Evolutionary conservation across 2,113 vertebrate genomes (phyloP).

Genomic region (Takifugu flavidus): DNA sequence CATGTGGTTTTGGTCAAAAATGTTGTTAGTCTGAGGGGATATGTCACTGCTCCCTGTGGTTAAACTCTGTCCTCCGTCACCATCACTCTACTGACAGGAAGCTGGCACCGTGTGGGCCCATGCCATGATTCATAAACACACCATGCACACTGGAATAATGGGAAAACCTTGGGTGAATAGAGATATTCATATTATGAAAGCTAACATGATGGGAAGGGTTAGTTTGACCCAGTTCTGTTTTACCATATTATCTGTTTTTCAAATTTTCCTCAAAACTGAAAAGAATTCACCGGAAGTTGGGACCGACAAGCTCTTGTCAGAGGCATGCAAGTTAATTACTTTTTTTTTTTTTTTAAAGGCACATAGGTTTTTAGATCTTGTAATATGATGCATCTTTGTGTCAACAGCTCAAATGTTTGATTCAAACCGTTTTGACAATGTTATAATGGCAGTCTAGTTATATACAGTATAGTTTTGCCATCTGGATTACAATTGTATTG

Average conservation of each 20-base stretch:
- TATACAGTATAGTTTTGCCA: no score
- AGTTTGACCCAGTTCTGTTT: background rate
- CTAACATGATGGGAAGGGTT: background rate
- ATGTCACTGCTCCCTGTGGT: slow-evolving; percentile 22
- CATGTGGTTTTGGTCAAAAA: slow-evolving; percentile 18
- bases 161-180: slow-evolving; percentile 2
- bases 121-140: slow-evolving; percentile 29
- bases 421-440: no score
- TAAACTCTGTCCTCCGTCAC: slow-evolving; percentile 10
- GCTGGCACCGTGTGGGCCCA: slow-evolving; percentile 22
- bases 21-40: slow-evolving; percentile 26
- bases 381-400: no score
- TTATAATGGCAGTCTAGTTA: no score
- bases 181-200: slow-evolving; percentile 13
- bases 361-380: no score
- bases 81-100: slow-evolving; percentile 22
- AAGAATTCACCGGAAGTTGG: slow-evolving; percentile 7
- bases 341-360: no score
- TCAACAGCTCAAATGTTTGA: no score
- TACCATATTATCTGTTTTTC: slow-evolving; percentile 12
- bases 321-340: background rate
- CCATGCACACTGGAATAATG: slow-evolving; percentile 9
- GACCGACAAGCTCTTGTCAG: slow-evolving; percentile 3
- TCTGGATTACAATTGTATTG: no score
- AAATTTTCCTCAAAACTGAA: slow-evolving; percentile 6